Evolutionary conservation across 1,140 invertebrate genomes (phyloP).

Genomic region (Scaptomyza hsui): DNA sequence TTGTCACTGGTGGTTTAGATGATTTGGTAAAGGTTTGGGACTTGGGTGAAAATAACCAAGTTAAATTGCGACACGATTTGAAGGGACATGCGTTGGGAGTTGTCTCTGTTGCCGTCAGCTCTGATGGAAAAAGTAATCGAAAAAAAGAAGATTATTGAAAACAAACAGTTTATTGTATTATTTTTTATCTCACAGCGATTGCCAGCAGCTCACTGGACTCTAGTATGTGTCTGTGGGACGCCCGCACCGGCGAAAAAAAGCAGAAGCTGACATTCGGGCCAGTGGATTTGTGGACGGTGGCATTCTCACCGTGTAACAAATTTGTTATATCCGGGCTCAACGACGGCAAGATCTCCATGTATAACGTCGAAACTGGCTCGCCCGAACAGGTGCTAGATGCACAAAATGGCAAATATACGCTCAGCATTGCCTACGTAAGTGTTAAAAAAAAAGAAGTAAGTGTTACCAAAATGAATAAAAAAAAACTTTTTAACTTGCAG

Average conservation of each 20-base stretch:
- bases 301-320: slow-evolving; percentile 97
- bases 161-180: not conserved
- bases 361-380: slow-evolving; percentile 94
- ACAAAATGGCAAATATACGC: slow-evolving; percentile 95
- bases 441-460: too few species aligned
- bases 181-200: slow-evolving; percentile 87
- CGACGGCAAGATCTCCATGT: slow-evolving; percentile 97
- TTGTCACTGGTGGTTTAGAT: slow-evolving; percentile 97
- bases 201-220: slow-evolving; percentile 97
- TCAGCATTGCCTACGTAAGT: slow-evolving; percentile 98
- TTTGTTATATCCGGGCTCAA: slow-evolving; percentile 97
- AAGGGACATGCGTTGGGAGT: slow-evolving; percentile 97
- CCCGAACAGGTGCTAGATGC: slow-evolving; percentile 96
- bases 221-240: slow-evolving; percentile 95
- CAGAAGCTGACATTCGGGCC: slow-evolving; percentile 95
- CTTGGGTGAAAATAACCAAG: slow-evolving; percentile 90
- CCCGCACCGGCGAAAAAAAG: slow-evolving; percentile 93
- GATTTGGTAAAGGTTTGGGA: slow-evolving; percentile 96
- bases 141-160: not conserved
- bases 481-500: slow-evolving; percentile 84
- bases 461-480: not conserved
- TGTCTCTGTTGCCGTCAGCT: slow-evolving; percentile 96
- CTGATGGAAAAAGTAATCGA: slow-evolving; percentile 93
- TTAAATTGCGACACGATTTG: slow-evolving; percentile 92
- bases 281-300: slow-evolving; percentile 97